Evolutionary conservation across 2,888 invertebrate species (phyloP).

Genomic region (Heliconius charithonia): DNA sequence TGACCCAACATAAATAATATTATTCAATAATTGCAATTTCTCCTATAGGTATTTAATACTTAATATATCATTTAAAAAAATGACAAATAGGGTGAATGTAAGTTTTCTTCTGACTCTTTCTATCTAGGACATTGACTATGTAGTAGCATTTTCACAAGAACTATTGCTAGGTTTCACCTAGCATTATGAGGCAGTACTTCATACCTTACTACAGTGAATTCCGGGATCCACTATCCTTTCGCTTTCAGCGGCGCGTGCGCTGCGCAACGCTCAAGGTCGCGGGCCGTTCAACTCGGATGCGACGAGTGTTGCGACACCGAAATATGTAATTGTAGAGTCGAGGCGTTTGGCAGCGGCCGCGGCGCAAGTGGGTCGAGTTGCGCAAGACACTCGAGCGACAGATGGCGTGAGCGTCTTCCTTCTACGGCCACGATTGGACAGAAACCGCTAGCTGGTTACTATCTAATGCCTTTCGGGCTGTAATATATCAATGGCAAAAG

Average conservation of each 20-base stretch:
- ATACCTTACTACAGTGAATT: constrained; percentile 54
- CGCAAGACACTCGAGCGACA: constrained; percentile 76
- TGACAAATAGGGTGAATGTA: not conserved
- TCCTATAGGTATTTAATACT: not conserved
- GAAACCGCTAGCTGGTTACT: constrained; percentile 21
- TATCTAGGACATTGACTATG: no score
- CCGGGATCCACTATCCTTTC: constrained; percentile 75
- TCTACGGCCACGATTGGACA: constrained; percentile 61
- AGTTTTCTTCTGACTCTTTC: not conserved
- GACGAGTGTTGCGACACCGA: constrained; percentile 81
- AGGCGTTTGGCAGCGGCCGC: constrained; percentile 80
- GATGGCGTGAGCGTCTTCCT: constrained; percentile 80
- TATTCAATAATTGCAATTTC: constrained; percentile 20
- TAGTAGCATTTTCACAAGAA: not conserved
- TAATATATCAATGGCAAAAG: constrained; percentile 6
- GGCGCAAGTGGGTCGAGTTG: constrained; percentile 79
- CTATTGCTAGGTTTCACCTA: not conserved
- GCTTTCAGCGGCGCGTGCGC: constrained; percentile 79
- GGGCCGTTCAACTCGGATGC: constrained; percentile 84
- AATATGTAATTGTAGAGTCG: constrained; percentile 82
- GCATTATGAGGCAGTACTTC: constrained; percentile 20
- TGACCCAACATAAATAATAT: constrained; percentile 34
- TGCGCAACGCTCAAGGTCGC: constrained; percentile 81
- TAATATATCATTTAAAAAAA: not conserved
- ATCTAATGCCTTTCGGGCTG: constrained; percentile 7